Conservation (phyloP, 2,113 vertebrate species). For the Phalacrocorax aristotelis region DNA sequence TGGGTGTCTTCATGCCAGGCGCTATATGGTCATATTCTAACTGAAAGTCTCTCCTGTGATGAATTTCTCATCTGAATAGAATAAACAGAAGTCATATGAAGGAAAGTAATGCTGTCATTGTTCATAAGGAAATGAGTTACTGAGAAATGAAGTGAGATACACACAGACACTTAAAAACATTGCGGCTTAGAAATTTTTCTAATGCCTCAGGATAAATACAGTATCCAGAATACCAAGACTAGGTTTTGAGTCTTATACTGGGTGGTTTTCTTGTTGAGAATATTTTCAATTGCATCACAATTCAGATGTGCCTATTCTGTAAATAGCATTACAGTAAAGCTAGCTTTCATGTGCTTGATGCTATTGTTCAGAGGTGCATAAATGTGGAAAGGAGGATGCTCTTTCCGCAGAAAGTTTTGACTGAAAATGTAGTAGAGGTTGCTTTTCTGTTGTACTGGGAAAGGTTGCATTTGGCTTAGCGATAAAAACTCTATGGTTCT, state of each 20-base stretch:
- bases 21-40: background rate
- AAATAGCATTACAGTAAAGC: background rate
- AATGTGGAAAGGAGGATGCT: background rate
- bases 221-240: background rate
- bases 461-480: background rate
- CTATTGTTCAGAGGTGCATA: background rate
- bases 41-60: background rate
- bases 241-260: background rate
- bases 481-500: background rate
- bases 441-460: background rate
- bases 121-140: background rate
- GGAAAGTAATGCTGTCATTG: background rate
- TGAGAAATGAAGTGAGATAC: background rate
- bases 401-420: background rate
- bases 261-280: background rate
- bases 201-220: background rate
- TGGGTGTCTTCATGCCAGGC: background rate
- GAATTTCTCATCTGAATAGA: background rate
- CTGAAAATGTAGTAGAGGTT: background rate
- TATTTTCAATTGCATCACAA: background rate
- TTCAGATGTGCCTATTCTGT: background rate
- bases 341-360: background rate
- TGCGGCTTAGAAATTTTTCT: background rate
- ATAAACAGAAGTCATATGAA: background rate
- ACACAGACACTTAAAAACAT: background rate